A percentile compares a stretch with the other conserved stretches of the same genome.
These are phyloP conservation scores for Glyphotaelius pellucidus DNA, from an alignment of 2,888 invertebrate species.

Conservation along the genomic window DNA sequence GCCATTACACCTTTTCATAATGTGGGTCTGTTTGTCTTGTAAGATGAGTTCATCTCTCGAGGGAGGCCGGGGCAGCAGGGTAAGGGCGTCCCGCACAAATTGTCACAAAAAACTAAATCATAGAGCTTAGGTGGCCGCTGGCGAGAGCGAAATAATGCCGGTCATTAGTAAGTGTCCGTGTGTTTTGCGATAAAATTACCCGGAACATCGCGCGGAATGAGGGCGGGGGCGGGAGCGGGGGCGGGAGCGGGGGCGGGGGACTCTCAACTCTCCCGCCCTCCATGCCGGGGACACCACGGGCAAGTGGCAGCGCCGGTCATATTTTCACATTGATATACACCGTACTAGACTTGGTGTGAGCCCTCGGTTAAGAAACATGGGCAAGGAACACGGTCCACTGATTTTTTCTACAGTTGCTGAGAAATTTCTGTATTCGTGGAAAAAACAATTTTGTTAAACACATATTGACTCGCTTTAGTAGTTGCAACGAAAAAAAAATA, in stretches of 20 bases:
- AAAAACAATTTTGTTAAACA: too few relatives aligned
- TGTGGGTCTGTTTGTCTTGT: background rate
- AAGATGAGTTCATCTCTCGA: background rate
- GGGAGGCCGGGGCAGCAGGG: background rate
- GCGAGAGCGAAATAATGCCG: constrained; percentile 65
- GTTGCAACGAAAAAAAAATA: too few relatives aligned
- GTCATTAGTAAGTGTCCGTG: constrained; percentile 67
- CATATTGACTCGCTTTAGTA: too few relatives aligned
- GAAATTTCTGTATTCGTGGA: too few relatives aligned
- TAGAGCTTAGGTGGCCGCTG: constrained; percentile 62
- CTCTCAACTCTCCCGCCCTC: constrained; percentile 1
- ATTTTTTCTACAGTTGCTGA: too few relatives aligned
- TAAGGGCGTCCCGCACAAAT: constrained; percentile 48
- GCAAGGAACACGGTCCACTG: too few relatives aligned
- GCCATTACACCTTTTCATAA: too few relatives aligned
- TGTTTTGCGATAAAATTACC: constrained; percentile 66
- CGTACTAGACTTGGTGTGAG: too few relatives aligned
- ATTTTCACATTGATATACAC: background rate
- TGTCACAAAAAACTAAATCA: constrained; percentile 66
- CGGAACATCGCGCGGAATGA: constrained; percentile 48
- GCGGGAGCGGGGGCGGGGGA: background rate
- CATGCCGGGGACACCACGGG: background rate
- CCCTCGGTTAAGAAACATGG: too few relatives aligned
- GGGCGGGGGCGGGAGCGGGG: constrained; percentile 34
- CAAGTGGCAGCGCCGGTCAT: background rate